A percentile compares a stretch with the other conserved stretches of the same genome.
These are phyloP conservation scores for Lasioglossum vierecki DNA, from an alignment of 2,888 invertebrate species.

Conservation along the genomic window DNA sequence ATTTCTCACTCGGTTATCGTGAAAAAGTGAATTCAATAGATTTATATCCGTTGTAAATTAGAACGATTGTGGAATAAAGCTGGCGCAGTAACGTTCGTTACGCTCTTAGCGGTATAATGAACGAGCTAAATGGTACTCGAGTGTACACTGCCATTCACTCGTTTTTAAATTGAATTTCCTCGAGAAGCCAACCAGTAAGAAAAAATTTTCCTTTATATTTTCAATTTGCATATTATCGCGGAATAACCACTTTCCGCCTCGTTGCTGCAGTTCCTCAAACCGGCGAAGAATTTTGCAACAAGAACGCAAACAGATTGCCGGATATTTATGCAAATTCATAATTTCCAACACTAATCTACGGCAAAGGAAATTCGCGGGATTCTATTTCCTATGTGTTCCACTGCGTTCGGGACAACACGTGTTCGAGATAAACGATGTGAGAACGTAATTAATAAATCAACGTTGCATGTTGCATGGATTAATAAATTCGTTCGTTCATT, in stretches of 20 bases:
- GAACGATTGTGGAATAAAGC: not conserved
- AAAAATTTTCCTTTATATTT: not conserved
- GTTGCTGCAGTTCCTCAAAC: not conserved
- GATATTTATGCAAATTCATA: not conserved
- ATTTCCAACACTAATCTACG: not conserved
- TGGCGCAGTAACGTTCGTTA: not conserved
- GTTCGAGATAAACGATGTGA: not conserved
- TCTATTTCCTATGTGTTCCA: not conserved
- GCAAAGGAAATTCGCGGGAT: not conserved
- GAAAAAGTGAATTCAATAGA: not conserved
- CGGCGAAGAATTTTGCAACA: not conserved
- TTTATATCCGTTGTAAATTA: not conserved
- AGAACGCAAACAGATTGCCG: conserved; percentile 1
- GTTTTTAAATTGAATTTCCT: not conserved
- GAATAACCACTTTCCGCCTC: not conserved
- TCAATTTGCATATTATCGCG: not conserved
- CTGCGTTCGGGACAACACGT: not conserved
- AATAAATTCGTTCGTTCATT: not conserved
- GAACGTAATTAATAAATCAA: not conserved
- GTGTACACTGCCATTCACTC: not conserved
- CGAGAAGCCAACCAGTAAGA: not conserved
- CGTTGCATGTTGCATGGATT: not conserved
- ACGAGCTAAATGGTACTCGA: not conserved
- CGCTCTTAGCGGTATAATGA: not conserved
- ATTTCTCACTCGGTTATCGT: not conserved